Conservation (phyloP, 2,797 vertebrate species). For the Protonibea diacanthus region DNA sequence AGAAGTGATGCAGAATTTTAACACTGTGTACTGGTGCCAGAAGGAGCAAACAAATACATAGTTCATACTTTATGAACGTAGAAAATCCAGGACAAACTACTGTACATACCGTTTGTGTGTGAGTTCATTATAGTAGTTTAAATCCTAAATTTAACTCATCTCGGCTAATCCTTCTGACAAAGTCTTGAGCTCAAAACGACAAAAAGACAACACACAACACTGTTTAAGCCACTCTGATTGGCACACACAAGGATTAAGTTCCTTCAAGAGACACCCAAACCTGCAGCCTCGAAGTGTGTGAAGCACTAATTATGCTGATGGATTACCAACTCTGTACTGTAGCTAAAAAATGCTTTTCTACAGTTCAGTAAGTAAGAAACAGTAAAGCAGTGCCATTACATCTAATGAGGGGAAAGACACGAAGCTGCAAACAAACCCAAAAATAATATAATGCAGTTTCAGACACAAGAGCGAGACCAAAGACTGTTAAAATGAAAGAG, state of each 20-base stretch:
- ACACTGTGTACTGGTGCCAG: constrained; percentile 1
- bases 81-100: constrained; percentile 15
- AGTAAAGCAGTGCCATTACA: neutral
- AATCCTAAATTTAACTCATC: constrained; percentile 44
- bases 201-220: constrained; percentile 39
- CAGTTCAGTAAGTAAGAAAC: constrained; percentile 3
- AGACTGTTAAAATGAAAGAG: constrained; percentile 1
- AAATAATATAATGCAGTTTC: constrained; percentile 4
- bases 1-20: constrained; percentile 24
- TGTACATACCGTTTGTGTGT: neutral
- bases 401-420: constrained; percentile 4
- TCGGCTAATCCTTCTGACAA: constrained; percentile 48
- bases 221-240: constrained; percentile 60
- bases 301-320: constrained; percentile 53
- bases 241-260: constrained; percentile 59
- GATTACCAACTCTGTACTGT: constrained; percentile 41
- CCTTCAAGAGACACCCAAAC: constrained; percentile 43
- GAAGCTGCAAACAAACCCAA: no score
- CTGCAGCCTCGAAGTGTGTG: constrained; percentile 44
- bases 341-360: constrained; percentile 12
- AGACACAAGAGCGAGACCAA: constrained; percentile 4
- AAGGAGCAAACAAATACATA: neutral
- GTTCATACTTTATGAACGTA: constrained; percentile 5
- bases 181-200: constrained; percentile 47
- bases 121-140: constrained; percentile 25